Conservation (phyloP, 2,888 invertebrate genomes). For the Trachelus troglodyta region DNA sequence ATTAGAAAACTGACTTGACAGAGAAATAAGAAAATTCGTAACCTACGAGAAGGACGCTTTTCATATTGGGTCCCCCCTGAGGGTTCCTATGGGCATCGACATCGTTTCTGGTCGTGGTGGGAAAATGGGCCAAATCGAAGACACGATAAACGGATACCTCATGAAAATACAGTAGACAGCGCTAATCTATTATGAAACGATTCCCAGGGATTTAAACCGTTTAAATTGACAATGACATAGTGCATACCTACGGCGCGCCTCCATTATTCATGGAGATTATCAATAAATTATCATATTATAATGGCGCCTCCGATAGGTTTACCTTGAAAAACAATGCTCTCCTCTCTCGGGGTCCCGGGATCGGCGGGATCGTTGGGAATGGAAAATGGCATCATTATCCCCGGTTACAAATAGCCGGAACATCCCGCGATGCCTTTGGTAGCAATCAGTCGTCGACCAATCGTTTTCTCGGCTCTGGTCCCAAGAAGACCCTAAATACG, state of each 20-base stretch:
- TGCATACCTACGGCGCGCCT: constrained; percentile 43
- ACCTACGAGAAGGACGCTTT: not conserved
- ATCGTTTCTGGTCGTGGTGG: constrained; percentile 6
- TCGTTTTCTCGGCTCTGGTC: not conserved
- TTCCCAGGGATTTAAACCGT: constrained; percentile 45
- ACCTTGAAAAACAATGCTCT: constrained; percentile 38
- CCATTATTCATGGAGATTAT: constrained; percentile 62
- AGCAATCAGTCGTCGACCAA: not conserved
- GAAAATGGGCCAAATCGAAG: constrained; percentile 17
- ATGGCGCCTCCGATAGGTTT: constrained; percentile 48
- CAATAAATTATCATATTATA: constrained; percentile 61
- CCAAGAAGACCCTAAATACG: not conserved
- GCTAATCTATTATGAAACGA: constrained; percentile 58
- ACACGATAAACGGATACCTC: constrained; percentile 5
- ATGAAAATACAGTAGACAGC: constrained; percentile 22
- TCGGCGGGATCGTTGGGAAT: not conserved
- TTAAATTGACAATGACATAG: constrained; percentile 58
- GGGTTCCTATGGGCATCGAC: constrained; percentile 9
- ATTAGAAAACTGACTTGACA: not conserved
- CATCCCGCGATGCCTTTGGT: not conserved
- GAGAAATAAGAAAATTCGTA: not conserved
- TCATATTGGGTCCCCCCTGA: not conserved
- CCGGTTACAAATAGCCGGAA: not conserved
- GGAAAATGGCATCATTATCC: not conserved
- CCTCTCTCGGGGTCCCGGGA: not conserved